A percentile compares a stretch with the other conserved stretches of the same genome.
These are phyloP conservation scores for Syritta pipiens DNA, from an alignment of 2,888 invertebrate genomes.

Conservation along the genomic window DNA sequence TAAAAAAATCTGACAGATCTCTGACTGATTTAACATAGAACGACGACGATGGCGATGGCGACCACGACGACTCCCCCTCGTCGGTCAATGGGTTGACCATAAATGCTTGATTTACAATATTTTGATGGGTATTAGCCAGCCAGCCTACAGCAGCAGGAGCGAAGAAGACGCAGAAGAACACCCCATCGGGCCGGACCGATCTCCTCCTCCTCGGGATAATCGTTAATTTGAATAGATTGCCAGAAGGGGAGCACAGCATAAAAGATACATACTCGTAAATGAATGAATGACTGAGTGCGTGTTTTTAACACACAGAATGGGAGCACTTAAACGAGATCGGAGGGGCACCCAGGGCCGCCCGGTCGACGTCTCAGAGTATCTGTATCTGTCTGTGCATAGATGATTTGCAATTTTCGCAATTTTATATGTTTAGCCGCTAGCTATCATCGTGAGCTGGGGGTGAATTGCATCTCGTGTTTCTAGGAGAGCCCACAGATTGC, in stretches of 20 bases:
- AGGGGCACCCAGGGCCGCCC: not conserved
- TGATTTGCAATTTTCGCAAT: conserved; percentile 45
- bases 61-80: not conserved
- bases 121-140: conserved; percentile 47
- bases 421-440: conserved; percentile 48
- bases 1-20: conserved; percentile 54
- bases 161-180: conserved; percentile 2
- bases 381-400: conserved; percentile 23
- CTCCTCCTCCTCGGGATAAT: conserved; percentile 45
- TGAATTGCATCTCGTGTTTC: conserved; percentile 43
- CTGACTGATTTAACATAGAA: conserved; percentile 50
- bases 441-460: conserved; percentile 35
- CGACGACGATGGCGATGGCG: too few species aligned
- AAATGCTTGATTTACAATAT: conserved; percentile 50
- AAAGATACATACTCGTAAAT: conserved; percentile 45
- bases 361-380: conserved; percentile 7
- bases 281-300: conserved; percentile 55
- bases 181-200: not conserved
- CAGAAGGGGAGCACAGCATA: conserved; percentile 50
- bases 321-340: conserved; percentile 30
- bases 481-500: conserved; percentile 4
- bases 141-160: too few species aligned
- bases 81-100: conserved; percentile 41
- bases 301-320: conserved; percentile 32
- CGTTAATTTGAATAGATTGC: conserved; percentile 67